Evolutionary conservation across 2,888 invertebrate genomes (phyloP).

Genomic region (Pyrgus malvae): DNA sequence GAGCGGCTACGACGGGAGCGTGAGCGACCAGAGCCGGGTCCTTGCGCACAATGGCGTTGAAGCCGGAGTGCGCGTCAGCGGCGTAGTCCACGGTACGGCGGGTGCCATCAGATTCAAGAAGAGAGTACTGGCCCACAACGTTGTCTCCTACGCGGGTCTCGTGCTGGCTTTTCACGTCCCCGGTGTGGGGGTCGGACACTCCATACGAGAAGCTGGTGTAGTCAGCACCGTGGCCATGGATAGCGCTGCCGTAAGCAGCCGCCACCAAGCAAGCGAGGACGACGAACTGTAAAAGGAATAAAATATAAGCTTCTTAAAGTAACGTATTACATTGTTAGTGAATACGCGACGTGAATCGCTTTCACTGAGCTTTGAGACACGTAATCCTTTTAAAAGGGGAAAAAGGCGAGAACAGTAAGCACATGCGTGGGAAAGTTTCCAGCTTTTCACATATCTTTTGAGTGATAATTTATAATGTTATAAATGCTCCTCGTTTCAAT

Average conservation of each 20-base stretch:
- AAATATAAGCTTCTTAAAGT: not conserved
- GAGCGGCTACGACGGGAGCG: conserved; percentile 45
- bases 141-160: conserved; percentile 85
- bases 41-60: conserved; percentile 80
- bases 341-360: not conserved
- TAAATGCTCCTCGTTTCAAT: not conserved
- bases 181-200: conserved; percentile 74
- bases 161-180: conserved; percentile 80
- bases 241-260: conserved; percentile 55
- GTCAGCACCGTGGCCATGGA: conserved; percentile 65
- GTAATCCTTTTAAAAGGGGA: conserved; percentile 10
- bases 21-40: conserved; percentile 58
- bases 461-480: not conserved
- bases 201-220: conserved; percentile 75
- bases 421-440: conserved; percentile 12
- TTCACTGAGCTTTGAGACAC: conserved; percentile 9
- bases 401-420: too few relatives aligned
- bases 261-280: conserved; percentile 24
- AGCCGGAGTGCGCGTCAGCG: conserved; percentile 76
- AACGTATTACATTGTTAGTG: not conserved
- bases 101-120: conserved; percentile 83
- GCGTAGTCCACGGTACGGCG: conserved; percentile 84
- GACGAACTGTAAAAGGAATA: conserved; percentile 7
- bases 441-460: conserved; percentile 1
- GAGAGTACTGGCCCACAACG: conserved; percentile 79